These are phyloP conservation scores for Orchestes rusci DNA, from an alignment of 2,888 invertebrate genomes.

Conservation along the genomic window DNA sequence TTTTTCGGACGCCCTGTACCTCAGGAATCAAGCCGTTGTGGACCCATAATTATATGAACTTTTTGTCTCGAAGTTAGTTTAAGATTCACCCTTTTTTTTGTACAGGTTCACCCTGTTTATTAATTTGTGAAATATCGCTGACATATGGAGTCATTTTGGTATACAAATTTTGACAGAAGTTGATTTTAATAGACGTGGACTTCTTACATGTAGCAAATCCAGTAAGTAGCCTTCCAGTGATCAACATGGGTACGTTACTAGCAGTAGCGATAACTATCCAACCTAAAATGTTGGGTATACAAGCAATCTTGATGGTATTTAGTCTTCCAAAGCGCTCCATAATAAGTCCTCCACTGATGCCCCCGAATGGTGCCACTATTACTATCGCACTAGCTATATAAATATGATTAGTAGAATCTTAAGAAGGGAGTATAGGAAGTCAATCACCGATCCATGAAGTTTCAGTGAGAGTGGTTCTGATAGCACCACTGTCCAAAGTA, in stretches of 20 bases:
- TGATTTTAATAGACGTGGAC: background rate
- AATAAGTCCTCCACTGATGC: constrained; percentile 48
- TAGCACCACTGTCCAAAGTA: constrained; percentile 36
- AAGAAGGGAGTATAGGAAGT: too few relatives aligned
- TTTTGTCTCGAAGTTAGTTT: too few relatives aligned
- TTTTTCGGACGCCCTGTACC: too few relatives aligned
- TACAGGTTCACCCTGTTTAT: too few relatives aligned
- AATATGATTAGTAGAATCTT: too few relatives aligned
- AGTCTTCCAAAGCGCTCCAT: constrained; percentile 52
- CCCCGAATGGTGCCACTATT: constrained; percentile 49
- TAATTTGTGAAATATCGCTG: too few relatives aligned
- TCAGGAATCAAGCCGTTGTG: too few relatives aligned
- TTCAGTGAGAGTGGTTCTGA: constrained; percentile 40
- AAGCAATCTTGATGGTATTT: constrained; percentile 50
- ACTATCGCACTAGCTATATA: constrained; percentile 51
- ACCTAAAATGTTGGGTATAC: constrained; percentile 49
- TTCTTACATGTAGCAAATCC: constrained; percentile 49
- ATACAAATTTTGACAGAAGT: too few relatives aligned
- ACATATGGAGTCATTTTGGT: too few relatives aligned
- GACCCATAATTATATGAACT: too few relatives aligned
- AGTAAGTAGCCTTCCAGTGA: constrained; percentile 48
- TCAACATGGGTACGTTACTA: constrained; percentile 46
- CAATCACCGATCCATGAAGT: constrained; percentile 50
- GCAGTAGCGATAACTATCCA: constrained; percentile 52
- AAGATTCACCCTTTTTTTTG: too few relatives aligned